Base-by-base conservation (phyloP, 2,888 invertebrate genomes). In the Cecidostiba fungosa region DNA sequence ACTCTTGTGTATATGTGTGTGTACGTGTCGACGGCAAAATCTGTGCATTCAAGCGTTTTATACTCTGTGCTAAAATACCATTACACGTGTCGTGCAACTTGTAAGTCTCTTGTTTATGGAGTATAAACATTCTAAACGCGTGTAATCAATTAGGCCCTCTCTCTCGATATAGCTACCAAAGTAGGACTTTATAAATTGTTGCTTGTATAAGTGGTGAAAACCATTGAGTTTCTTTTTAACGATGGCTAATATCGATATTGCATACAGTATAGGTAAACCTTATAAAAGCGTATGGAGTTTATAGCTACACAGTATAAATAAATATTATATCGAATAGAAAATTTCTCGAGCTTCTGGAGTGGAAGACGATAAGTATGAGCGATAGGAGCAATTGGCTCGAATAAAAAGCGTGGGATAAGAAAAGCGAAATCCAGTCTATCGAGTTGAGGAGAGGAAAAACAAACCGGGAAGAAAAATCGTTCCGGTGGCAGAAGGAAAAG, bases 361-460 rank as follows among this genome's bases (percentile, higher is more conserved):
- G n/a, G 54, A 59, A 59, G 54, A 59, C 23, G 54, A n/a, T 59
- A 59, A 59, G 23, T 72, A 72, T 10, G 12, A 72, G 70, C n/a
- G 50, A 50, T 74, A 36, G 23, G 23, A 66, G 78, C 66, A n/a
- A 77, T 62, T 26, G 66, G 39, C 66, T 39, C 23, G 26, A 29
- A 47, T 29, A 43, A 82, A 82, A 82, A 82, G 50, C 47, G 69
- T 62, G 76, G 70, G 69, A 62, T 50, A 82, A 82, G 82, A 82
- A 82, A 82, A 77, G 82, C 77, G 82, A 76, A 77, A 82, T 74
- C 77, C 77, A 77, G 82, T 82, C 16, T 32, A n/a, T 82, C 82
- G 54, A 29, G 77, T 82, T 5, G 76, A 19, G 23, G 59, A 76
- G 16, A 59, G n/a, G 36, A 59, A 72, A 43, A 59, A 59, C 26